Evolutionary conservation across 2,113 vertebrate species (phyloP), one percentile per base, ranked within the genome.

Genomic region (Dermatemys mawii): DNA sequence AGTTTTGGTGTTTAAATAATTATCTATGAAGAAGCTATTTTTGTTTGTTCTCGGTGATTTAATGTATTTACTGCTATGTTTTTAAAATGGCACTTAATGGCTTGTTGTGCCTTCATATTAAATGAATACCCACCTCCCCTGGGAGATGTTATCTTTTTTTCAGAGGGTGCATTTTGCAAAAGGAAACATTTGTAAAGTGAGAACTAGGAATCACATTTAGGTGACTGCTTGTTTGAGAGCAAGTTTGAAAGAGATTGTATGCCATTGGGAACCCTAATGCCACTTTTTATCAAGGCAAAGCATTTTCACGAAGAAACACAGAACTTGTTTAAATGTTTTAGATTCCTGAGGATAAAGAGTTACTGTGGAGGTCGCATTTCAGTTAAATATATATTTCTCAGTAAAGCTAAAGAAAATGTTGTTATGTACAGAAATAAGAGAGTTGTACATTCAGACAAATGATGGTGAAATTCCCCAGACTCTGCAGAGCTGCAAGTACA

Each of bases 381-480:
- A 79, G 60, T 91, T 94, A 92, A 86, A 85, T 95, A 80, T 93
- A 93, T 92, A 78, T 93, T 93, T 94, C 57, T 76, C 51, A 81
- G 53, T 44, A 85, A 46, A 82, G 24, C 32, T 81, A 78, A 92
- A 81, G 46, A 87, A 48, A 93, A 38, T 91, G 91, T 78, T 92
- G 94, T 93, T 46, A 89, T 86, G 22, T 89, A 67, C 27, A 84
- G 54, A 93, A 90, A 48, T 73, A 60, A 78, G 88, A 88, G 86
- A 63, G 27, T 48, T 94, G 55, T 87, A 94, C 93, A 90, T 88
- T 50, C 26, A 96, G 91, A 93, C 46, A 96, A 92, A 88, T 87
- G 49, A 86, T 51, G 29, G 10, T 38, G 82, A 94, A 95, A 83
- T 95, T 50, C 87, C 53, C 83, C 26, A 57, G 87, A 70, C 19